phyloP scores from a whole-genome alignment of 2,797 vertebrate genomes.

The Xiphophorus birchmanni region DNA sequence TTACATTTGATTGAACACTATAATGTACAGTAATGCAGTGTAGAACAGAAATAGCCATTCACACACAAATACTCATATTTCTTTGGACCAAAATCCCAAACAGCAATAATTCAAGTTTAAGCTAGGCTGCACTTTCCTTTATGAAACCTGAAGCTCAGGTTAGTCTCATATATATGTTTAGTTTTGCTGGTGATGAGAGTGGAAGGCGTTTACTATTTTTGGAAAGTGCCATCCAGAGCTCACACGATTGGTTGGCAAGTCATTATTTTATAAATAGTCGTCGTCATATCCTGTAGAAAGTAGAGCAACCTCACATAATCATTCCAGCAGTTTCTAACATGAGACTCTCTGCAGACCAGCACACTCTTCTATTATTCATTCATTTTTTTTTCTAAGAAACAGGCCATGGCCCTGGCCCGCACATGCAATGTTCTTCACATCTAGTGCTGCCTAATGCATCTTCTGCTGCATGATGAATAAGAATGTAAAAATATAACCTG shows the following conservation, averaged over 20 bases:
- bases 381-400: constrained; percentile 52
- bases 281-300: constrained; percentile 55
- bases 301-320: constrained; percentile 59
- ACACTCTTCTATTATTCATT: constrained; percentile 74
- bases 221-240: constrained; percentile 16
- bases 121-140: constrained; percentile 8
- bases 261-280: constrained; percentile 68
- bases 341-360: constrained; percentile 63
- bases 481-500: constrained; percentile 51
- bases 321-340: constrained; percentile 41
- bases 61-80: background rate
- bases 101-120: background rate
- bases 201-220: constrained; percentile 41
- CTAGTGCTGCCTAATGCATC: constrained; percentile 41
- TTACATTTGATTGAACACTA: constrained; percentile 9
- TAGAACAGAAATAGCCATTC: background rate
- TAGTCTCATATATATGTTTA: constrained; percentile 38
- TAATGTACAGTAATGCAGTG: background rate
- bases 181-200: constrained; percentile 57
- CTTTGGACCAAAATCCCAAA: background rate
- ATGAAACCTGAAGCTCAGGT: background rate
- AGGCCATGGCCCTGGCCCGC: constrained; percentile 54
- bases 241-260: constrained; percentile 37
- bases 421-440: constrained; percentile 60
- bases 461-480: constrained; percentile 44